Evolutionary conservation across 1,140 invertebrate genomes (phyloP).

Genomic region (Drosophila virilis): DNA sequence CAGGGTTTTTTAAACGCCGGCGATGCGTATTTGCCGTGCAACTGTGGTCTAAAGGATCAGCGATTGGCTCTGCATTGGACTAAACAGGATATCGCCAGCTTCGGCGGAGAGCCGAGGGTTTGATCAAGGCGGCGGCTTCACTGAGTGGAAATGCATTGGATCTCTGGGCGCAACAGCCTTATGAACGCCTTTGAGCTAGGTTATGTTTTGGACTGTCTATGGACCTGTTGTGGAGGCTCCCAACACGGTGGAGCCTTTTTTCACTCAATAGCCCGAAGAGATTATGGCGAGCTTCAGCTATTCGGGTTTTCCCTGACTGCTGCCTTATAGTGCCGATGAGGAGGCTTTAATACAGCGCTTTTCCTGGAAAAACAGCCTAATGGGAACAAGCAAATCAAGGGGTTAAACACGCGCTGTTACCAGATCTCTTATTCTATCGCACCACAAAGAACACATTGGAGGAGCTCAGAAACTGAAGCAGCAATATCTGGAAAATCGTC

Average conservation of each 20-base stretch:
- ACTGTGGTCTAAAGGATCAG: constrained; percentile 88
- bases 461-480: constrained; percentile 22
- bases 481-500: constrained; percentile 35
- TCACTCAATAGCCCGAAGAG: constrained; percentile 84
- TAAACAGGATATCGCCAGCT: constrained; percentile 85
- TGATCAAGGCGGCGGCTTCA: constrained; percentile 59
- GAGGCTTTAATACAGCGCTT: constrained; percentile 85
- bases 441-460: constrained; percentile 15
- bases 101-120: constrained; percentile 86
- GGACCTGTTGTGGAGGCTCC: constrained; percentile 85
- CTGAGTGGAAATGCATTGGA: constrained; percentile 61
- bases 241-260: constrained; percentile 81
- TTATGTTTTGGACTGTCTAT: constrained; percentile 86
- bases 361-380: constrained; percentile 20
- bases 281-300: constrained; percentile 84
- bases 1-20: constrained; percentile 87
- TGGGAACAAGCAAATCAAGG: constrained; percentile 24
- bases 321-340: constrained; percentile 83
- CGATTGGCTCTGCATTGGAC: constrained; percentile 87
- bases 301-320: constrained; percentile 85
- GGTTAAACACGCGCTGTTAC: constrained; percentile 38
- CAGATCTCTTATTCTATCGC: constrained; percentile 47
- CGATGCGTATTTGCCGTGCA: constrained; percentile 86
- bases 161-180: constrained; percentile 84
- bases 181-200: constrained; percentile 85